Percentiles rank a stretch among this genome's conserved stretches.
Evolutionary conservation across 2,797 vertebrate species (phyloP).

Genomic region (Hemibagrus guttatus): DNA sequence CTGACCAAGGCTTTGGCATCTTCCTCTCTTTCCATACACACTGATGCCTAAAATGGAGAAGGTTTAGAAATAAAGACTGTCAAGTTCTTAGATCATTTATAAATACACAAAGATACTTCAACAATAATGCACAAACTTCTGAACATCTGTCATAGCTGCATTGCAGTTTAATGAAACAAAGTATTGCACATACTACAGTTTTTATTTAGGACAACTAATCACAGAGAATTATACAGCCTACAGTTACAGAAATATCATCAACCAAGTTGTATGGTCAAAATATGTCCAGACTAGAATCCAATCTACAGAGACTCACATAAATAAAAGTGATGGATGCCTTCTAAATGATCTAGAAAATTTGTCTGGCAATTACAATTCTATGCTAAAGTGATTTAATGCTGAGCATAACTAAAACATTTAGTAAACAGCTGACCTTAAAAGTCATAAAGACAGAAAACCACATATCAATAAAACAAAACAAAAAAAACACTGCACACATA

Average conservation of each 20-base stretch:
- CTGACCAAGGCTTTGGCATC: slow-evolving; percentile 77
- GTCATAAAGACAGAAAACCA: neutral
- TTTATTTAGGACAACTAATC: neutral
- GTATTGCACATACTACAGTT: neutral
- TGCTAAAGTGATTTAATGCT: neutral
- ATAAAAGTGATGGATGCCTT: neutral
- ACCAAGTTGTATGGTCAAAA: neutral
- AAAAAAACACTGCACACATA: neutral
- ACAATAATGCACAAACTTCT: neutral
- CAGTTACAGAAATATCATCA: neutral
- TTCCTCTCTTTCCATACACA: slow-evolving; percentile 82
- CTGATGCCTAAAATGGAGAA: slow-evolving; percentile 72
- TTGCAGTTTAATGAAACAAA: neutral
- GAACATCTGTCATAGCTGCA: neutral
- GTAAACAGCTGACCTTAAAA: neutral
- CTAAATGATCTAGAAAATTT: neutral
- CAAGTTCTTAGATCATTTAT: neutral
- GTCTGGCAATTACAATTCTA: neutral
- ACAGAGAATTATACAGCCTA: neutral
- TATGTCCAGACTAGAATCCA: neutral
- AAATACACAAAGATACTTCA: neutral
- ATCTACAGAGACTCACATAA: neutral
- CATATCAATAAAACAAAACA: neutral
- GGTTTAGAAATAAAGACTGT: neutral
- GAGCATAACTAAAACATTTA: neutral